Evolutionary conservation across 2,113 vertebrate species (phyloP), one percentile per base, ranked within the genome.

Genomic region (Apus apus): DNA sequence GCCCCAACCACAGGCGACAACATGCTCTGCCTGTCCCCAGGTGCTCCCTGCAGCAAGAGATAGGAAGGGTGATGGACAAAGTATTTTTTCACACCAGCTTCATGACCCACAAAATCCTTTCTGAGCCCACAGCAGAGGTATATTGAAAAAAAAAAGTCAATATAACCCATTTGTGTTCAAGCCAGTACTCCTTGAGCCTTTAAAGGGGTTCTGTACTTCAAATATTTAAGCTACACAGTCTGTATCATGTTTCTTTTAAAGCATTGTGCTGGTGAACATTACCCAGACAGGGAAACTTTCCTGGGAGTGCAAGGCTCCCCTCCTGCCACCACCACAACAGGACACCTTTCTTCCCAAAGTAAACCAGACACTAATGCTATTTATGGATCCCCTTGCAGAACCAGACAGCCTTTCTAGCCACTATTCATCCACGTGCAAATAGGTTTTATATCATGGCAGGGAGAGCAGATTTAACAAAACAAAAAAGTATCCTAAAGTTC

Each of bases 341-440:
- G 87, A 93, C 93, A 91, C 92, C 86, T 90, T 96, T 92, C 95
- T 65, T 74, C 68, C 65, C 76, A 9, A 87, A 84, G 92, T 56
- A 81, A 94, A 89, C 76, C 88, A 93, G 83, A 93, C 80, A 73
- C 76, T 82, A 84, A 90, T 23, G 76, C 76, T 94, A 95, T 96
- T 97, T 94, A 95, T 82, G 91, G 90, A 92, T 67, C 77, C 82
- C 7, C 0, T n/a, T 85, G 87, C 65, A 95, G 90, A 83, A 93
- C 67, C n/a, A 92, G 92, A 86, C 94, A 72, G 50, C 36, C 27
- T 70, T 85, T 79, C 92, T 74, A 96, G 77, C 68, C 85, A 82
- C 88, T 90, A 94, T 92, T 95, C 91, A 96, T 90, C 87, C 90
- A 36, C 0, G 5, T 72, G 94, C 72, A 93, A 95, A 87, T 34